Evolutionary conservation across 1,140 invertebrate species (phyloP), one percentile per base, ranked within the genome.

Genomic region (Leptestheria dahalacensis): DNA sequence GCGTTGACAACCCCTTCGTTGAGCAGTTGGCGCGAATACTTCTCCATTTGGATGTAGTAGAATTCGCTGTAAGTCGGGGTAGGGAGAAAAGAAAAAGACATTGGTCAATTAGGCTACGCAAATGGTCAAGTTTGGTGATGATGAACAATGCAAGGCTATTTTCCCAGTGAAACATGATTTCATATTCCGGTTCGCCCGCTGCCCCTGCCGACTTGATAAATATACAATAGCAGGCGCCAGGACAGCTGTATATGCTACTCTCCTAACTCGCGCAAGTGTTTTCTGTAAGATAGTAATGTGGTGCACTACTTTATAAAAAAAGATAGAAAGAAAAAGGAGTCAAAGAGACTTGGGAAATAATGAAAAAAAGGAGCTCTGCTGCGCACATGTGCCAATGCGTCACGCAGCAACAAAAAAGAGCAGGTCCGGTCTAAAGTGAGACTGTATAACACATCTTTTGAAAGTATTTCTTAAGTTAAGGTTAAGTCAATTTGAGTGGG

Each of bases 11-110:
- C 80, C 52, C 95, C 95, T 77, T 99, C 96, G 63, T 90, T 92
- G 64, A 99, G 83, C 28, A 93, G 90, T 75, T 98, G 93, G 66
- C 95, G 81, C 57, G 96, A 94, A 76, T 96, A 98, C 75, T 99
- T 99, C 78, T 99, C 97, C 94, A 99, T 99, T 79, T 99, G 96
- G 71, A 98, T 99, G 78, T 99, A 99, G 80, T 95, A 99, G 79
- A 99, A 99, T 78, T 99, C 96, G 74, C 96, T 99, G 83, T 49
- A 85, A 82, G 69, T 62, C 68, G 65, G 67, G 59, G 61, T 62
- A 62, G 62, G 66, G 64, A 62, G 2, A 61, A 56, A 58, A 55
- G 26, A 20, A 23, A 64, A 57, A 41, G 6, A 41, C 33, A 15
- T 41, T 41, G 6, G 49, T 41, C 65, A 65, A 69, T 67, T 68